Base-by-base conservation (phyloP, 1,140 invertebrate species). In the Pectinophora gossypiella region DNA sequence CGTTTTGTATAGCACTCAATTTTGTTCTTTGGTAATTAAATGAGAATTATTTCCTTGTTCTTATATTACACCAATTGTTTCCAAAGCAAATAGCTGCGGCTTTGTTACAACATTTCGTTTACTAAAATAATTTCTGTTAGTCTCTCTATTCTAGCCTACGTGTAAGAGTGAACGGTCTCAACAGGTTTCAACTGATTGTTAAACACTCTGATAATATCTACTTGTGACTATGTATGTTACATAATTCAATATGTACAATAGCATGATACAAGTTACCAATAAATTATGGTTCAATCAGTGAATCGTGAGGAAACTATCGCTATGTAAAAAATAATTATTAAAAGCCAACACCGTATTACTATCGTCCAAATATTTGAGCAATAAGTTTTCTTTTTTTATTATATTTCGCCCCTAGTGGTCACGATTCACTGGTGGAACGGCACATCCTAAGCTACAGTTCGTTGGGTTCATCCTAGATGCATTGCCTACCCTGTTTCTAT, bases 401-500 rank as follows among this genome's bases (percentile, higher is more conserved):
- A 32, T 40, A 27, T 40, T 40, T 15, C 15, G 36, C 36, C 36
- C n/a, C 36, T 40, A 18, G 1, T 15, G 16, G 36, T 40, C 16
- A 15, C 36, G 36, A 40, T 40, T 40, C 36, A 40, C 16, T 40
- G 36, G 36, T 2, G 12, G 1, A 40, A 40, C 13, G 13, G 35
- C 10, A 38, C 13, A 38, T 15, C 6, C 4, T 40, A 63, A 64
- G 44, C 64, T 64, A 72, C 50, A 54, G 50, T 76, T 74, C 71
- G 68, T 72, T 74, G 72, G 72, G 72, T 58, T 76, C 61, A 61
- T 60, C 67, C 56, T 70, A 67, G 63, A 65, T 59, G 65, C 67
- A 51, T 61, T 49, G 64, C 66, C 68, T 76, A 76, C 68, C 75
- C 72, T 78, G 72, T 72, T 64, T 66, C 62, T 70, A 56, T 51